phyloP scores from a whole-genome alignment of 2,888 invertebrate genomes.

The Drosophila anomalipes region DNA sequence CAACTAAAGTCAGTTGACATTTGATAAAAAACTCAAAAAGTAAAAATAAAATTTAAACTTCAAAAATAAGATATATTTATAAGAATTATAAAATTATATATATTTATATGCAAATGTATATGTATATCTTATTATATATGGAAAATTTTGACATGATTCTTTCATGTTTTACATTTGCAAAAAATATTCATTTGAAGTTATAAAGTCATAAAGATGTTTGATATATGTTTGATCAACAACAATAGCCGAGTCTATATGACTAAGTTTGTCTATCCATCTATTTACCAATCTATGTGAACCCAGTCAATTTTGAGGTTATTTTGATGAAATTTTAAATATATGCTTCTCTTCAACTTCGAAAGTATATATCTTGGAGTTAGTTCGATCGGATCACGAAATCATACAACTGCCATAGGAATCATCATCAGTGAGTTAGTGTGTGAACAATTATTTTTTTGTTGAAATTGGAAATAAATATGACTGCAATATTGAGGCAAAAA shows the following conservation, averaged over 20 bases:
- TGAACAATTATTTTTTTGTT: background rate
- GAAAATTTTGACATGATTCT: background rate
- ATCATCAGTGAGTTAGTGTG: background rate
- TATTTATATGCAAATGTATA: too few relatives aligned
- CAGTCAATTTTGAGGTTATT: background rate
- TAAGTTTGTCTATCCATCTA: background rate
- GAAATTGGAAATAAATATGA: background rate
- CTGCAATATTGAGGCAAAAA: background rate
- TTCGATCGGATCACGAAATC: background rate
- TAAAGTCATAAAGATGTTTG: background rate
- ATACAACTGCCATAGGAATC: background rate
- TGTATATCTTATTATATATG: too few relatives aligned
- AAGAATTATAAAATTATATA: too few relatives aligned
- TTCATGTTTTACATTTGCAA: too few relatives aligned
- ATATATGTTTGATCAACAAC: background rate
- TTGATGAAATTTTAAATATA: background rate
- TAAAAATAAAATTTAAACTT: background rate
- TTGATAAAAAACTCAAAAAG: background rate
- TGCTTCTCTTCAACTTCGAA: background rate
- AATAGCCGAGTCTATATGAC: background rate
- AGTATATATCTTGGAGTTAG: background rate
- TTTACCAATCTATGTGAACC: background rate
- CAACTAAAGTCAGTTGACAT: background rate
- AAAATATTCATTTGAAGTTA: too few relatives aligned
- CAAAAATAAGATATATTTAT: too few relatives aligned